Percentiles rank a stretch among this genome's conserved stretches.
Evolutionary conservation across 2,888 invertebrate species (phyloP).

Genomic region (Microctonus brassicae): DNA sequence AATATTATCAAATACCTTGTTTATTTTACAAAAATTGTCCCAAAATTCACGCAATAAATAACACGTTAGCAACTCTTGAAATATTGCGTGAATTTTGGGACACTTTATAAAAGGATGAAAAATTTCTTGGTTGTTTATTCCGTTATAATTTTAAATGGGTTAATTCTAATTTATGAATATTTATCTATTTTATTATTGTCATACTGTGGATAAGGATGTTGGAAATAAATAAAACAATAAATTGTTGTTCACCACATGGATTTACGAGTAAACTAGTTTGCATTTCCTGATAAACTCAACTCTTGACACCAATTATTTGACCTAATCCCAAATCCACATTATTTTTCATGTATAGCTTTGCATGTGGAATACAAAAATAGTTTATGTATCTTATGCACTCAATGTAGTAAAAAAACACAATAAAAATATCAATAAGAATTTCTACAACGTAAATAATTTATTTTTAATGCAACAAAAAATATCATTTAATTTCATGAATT

Average conservation of each 20-base stretch:
- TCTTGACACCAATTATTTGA: not conserved
- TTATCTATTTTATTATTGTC: not conserved
- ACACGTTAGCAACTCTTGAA: too few species aligned
- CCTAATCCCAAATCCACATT: slow-evolving; percentile 9
- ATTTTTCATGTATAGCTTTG: not conserved
- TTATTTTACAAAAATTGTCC: not conserved
- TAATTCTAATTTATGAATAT: not conserved
- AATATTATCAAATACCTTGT: not conserved
- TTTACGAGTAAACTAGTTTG: not conserved
- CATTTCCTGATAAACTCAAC: slow-evolving; percentile 8
- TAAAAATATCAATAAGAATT: not conserved
- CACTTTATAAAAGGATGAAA: too few species aligned
- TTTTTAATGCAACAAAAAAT: too few species aligned
- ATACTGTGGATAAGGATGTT: too few species aligned
- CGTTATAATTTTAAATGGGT: not conserved
- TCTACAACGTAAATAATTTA: too few species aligned
- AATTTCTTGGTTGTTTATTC: not conserved
- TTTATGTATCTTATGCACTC: not conserved
- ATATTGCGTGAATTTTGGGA: too few species aligned
- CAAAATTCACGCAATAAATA: too few species aligned
- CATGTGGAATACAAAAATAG: not conserved
- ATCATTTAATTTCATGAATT: too few species aligned
- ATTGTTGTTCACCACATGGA: not conserved
- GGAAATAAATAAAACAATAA: not conserved
- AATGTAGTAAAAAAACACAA: not conserved